Base-by-base conservation (phyloP, 2,888 invertebrate genomes). In the Ypsolopha sequella region DNA sequence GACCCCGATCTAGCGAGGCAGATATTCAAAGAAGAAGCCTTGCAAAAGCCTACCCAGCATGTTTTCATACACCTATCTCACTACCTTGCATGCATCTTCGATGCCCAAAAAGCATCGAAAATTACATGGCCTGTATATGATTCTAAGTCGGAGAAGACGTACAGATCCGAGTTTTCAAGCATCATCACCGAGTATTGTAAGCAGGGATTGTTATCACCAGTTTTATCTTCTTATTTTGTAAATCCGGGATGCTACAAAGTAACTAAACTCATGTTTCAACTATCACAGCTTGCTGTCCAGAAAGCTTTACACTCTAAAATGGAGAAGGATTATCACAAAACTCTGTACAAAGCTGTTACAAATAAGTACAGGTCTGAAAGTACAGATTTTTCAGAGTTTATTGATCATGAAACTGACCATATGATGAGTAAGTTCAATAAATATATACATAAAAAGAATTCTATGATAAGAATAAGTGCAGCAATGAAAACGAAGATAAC, bases 121-220 rank as follows among this genome's bases (percentile, higher is more conserved):
- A 58, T 86, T 11, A 63, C 79, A 1, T 87, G 87, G 85, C 86
- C 87, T 13, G 54, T 87, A 6, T 84, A 80, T 51, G 87, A 87
- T 51, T 66, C 77, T 0, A 78, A 78, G 53, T 70, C 73, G 0
- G 85, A 87, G 54, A 73, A 74, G 55, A 62, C 66, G 0, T 87
- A 76, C 52, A 70, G 85, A 59, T 79, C 68, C 51, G 74, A 79
- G 49, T 58, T 87, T 3, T 68, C 79, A 0, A 60, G 51, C 38
- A 80, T 87, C 53, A 73, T 87, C 45, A 68, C 58, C 13, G 66
- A 69, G 50, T 79, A 76, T 53, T 78, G 77, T 54, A 67, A 58
- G 36, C 78, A 75, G 57, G 79, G 80, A n/a, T 63, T 77, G 13
- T 53, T 87, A 2, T 60, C 73, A 11, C 78, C 81, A 13, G 76